These are phyloP conservation scores for Athene cunicularia DNA, from an alignment of 2,113 vertebrate species.

Conservation along the genomic window DNA sequence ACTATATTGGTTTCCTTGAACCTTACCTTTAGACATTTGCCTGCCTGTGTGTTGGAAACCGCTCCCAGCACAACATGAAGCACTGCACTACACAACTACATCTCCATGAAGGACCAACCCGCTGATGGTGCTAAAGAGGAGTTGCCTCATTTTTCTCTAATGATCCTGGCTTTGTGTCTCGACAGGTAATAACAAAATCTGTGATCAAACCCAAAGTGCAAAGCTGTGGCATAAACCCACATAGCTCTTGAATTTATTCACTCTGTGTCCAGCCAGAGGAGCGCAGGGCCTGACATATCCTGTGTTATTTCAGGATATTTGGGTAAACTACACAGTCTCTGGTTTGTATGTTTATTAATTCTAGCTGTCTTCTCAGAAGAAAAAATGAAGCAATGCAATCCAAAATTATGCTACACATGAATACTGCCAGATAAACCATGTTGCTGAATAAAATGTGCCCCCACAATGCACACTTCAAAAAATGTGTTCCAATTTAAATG, in stretches of 20 bases:
- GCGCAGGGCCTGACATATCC: accelerated
- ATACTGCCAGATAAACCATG: background rate
- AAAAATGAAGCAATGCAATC: background rate
- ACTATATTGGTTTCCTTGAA: background rate
- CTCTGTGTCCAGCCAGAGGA: background rate
- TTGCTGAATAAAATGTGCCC: background rate
- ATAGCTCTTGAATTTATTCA: background rate
- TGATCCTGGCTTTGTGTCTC: background rate
- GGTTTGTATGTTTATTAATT: background rate
- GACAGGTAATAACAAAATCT: background rate
- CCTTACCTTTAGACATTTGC: background rate
- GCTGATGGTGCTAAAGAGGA: background rate
- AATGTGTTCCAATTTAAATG: background rate
- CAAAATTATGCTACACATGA: background rate
- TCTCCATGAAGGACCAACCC: background rate
- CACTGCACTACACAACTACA: background rate
- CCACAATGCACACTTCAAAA: background rate
- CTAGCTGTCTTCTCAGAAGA: background rate
- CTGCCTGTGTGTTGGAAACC: background rate
- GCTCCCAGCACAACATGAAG: accelerated
- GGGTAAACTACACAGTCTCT: background rate
- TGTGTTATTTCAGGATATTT: background rate
- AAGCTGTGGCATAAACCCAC: background rate
- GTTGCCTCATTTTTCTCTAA: background rate
- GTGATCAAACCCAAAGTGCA: background rate